Evolutionary conservation across 2,797 vertebrate genomes (phyloP).

Genomic region (Pteropus rufus): DNA sequence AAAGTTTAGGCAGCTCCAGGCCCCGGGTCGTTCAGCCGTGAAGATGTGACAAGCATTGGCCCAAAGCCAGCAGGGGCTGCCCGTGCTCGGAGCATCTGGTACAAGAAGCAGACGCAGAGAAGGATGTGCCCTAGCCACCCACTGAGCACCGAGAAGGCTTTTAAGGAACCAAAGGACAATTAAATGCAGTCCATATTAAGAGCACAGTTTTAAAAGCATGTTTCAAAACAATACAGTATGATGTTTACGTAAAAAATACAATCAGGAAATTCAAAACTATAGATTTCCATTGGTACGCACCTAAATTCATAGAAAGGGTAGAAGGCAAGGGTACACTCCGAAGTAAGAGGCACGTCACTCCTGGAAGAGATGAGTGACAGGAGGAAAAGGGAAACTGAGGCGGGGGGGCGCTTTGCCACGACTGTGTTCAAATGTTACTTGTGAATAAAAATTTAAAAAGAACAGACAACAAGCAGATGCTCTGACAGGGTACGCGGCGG

Average conservation of each 20-base stretch:
- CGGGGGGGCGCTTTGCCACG: not conserved
- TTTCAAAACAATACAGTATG: not conserved
- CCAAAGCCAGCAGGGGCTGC: not conserved
- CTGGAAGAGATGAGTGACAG: accelerated
- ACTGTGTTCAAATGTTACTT: accelerated
- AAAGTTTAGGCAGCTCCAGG: not conserved
- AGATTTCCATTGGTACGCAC: accelerated
- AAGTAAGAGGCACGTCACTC: accelerated
- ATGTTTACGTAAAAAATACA: not conserved
- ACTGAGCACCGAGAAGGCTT: not conserved
- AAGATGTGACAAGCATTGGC: accelerated
- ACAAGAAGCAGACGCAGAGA: accelerated
- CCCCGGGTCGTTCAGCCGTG: no score
- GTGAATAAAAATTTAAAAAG: not conserved
- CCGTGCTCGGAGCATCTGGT: accelerated
- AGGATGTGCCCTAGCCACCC: accelerated
- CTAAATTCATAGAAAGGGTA: not conserved
- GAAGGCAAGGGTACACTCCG: not conserved
- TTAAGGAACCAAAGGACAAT: not conserved
- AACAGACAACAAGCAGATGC: not conserved
- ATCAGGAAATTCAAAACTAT: no score
- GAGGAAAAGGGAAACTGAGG: not conserved
- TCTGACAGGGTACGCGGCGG: not conserved
- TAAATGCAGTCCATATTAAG: accelerated
- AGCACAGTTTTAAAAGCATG: not conserved